Conservation (phyloP, 2,113 vertebrate genomes). For the Nibea coibor region DNA sequence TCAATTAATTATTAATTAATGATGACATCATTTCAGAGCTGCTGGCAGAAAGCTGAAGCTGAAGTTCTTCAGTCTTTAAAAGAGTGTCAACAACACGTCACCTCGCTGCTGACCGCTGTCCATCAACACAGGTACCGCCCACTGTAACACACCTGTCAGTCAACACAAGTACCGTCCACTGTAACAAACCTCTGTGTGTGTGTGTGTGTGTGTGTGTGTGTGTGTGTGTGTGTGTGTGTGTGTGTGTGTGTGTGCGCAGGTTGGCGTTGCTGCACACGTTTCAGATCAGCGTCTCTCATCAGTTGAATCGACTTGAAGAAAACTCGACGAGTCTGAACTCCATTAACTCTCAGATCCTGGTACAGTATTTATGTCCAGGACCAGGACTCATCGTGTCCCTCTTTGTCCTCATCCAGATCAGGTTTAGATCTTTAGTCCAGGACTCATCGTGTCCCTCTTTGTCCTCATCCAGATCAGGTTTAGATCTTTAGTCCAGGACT, state of each 20-base stretch:
- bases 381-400: neutral
- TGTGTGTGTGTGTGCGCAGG: slow-evolving; percentile 68
- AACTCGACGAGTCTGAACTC: slow-evolving; percentile 56
- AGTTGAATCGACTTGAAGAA: slow-evolving; percentile 84
- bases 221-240: too few species aligned
- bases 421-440: too few species aligned
- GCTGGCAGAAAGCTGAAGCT: slow-evolving; percentile 72
- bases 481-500: too few species aligned
- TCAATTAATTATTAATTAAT: too few species aligned
- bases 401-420: slow-evolving; percentile 77
- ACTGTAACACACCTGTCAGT: neutral
- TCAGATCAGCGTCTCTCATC: slow-evolving; percentile 79
- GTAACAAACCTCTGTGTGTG: neutral
- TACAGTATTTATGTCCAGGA: slow-evolving; percentile 18
- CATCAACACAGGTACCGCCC: slow-evolving; percentile 77
- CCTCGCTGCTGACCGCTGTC: slow-evolving; percentile 84
- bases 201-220: too few species aligned
- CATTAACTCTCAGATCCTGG: slow-evolving; percentile 58
- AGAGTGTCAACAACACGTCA: slow-evolving; percentile 81
- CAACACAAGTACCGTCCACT: slow-evolving; percentile 77
- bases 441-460: too few species aligned
- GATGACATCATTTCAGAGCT: slow-evolving; percentile 24
- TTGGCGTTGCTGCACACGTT: slow-evolving; percentile 85
- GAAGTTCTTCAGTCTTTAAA: slow-evolving; percentile 72
- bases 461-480: slow-evolving; percentile 77